These are phyloP conservation scores for Olivierus martensii DNA, from an alignment of 1,140 invertebrate species.

Conservation along the genomic window DNA sequence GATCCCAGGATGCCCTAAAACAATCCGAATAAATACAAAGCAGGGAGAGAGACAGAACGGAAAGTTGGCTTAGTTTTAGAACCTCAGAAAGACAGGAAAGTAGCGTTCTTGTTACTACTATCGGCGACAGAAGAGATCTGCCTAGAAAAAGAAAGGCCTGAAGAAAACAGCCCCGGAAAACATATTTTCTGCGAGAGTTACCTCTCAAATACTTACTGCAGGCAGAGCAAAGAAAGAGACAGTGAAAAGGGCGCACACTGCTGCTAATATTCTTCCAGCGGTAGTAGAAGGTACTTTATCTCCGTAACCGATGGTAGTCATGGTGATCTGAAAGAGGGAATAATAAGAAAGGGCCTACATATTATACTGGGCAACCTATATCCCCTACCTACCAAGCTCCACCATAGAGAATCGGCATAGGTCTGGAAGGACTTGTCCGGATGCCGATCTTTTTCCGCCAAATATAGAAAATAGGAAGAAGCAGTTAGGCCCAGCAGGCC, in stretches of 20 bases:
- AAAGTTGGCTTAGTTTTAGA: too few species aligned
- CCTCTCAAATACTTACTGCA: constrained; percentile 33
- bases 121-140: too few species aligned
- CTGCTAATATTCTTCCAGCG: constrained; percentile 43
- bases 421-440: constrained; percentile 36
- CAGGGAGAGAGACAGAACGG: neutral
- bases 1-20: constrained; percentile 77
- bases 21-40: neutral
- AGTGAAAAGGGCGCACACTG: constrained; percentile 44
- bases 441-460: constrained; percentile 65
- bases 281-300: constrained; percentile 44
- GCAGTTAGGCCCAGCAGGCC: constrained; percentile 89
- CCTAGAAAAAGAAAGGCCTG: too few species aligned
- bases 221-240: constrained; percentile 46
- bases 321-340: constrained; percentile 32
- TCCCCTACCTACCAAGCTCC: constrained; percentile 37
- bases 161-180: neutral
- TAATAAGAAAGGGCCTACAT: too few species aligned
- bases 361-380: too few species aligned
- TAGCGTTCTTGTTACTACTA: too few species aligned
- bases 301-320: constrained; percentile 44
- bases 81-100: too few species aligned
- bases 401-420: constrained; percentile 47
- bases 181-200: neutral
- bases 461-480: constrained; percentile 87